Conservation (phyloP, 2,113 vertebrate genomes). For the Cavia aperea region DNA sequence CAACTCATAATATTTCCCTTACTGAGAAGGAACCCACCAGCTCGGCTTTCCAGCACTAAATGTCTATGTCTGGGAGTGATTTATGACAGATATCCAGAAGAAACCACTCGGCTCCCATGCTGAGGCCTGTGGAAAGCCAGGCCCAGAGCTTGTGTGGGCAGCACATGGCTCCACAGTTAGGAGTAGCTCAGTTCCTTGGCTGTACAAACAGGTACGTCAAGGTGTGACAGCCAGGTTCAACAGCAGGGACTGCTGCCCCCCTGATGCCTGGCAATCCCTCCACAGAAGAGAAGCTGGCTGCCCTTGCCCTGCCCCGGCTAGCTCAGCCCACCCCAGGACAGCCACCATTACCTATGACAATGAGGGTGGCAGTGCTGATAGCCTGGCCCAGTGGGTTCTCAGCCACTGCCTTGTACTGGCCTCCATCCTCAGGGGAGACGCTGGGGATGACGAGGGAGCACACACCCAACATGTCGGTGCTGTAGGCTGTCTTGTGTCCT, state of each 20-base stretch:
- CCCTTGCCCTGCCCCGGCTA: not conserved
- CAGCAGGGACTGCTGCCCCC: accelerated
- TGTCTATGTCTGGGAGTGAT: accelerated
- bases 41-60: not conserved
- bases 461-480: slow-evolving; percentile 83
- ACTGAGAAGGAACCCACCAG: not conserved
- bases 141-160: not conserved
- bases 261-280: not conserved
- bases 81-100: not conserved
- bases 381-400: slow-evolving; percentile 80
- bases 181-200: accelerated
- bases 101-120: not conserved
- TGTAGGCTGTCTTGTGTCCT: slow-evolving; percentile 75
- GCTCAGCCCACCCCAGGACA: not conserved
- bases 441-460: slow-evolving; percentile 84
- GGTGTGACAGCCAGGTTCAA: not conserved
- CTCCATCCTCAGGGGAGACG: slow-evolving; percentile 78
- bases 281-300: not conserved
- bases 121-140: not conserved
- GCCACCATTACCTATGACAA: slow-evolving; percentile 77
- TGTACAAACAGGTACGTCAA: not conserved
- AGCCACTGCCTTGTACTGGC: slow-evolving; percentile 80
- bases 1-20: not conserved
- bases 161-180: not conserved
- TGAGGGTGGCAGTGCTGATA: slow-evolving; percentile 78